Base-by-base conservation (phyloP, 2,888 invertebrate species). In the Mellilla xanthometata region DNA sequence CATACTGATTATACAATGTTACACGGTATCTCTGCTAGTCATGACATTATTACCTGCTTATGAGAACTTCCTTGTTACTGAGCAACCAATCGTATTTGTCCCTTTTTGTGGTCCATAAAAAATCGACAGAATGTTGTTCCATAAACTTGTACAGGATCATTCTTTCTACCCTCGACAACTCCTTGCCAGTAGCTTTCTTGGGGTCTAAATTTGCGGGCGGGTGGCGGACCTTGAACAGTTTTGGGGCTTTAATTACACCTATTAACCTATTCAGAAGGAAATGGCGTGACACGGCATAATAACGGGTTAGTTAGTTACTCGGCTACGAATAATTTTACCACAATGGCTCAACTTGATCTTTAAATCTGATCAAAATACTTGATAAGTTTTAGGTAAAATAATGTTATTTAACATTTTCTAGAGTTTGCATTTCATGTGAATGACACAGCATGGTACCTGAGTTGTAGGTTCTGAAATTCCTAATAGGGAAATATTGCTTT, bases 81-180 rank as follows among this genome's bases (percentile, higher is more conserved):
- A 90, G 79, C 54, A 90, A 92, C 92, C 95, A 94, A 62, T 96
- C 95, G 54, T 93, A 93, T 79, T 94, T 94, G 57, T 97, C 97
- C 47, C 95, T 93, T 55, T 95, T 94, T 42, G 96, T 94, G 32
- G 96, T 96, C 97, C 98, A 98, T 23, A 97, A 91, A 62, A 98
- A 96, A 66, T 97, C 96, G 1, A 96, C 95, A 0, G 94, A 93
- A 61, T 94, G 93, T 64, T 95, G 94, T 60, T 94, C 93, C 67
- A 97, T 91, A 76, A 96, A 94, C 60, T 95, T 91, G 2, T 94
- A 95, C 68, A 95, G 91, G 36, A 94, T 92, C 72, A 92, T 91
- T 49, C 92, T 88, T 71, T 95, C 95, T 36, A 94, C 93, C 80
- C 92, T 94, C 2, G 91, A 85, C 5, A 92, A 79, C 52, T 92